phyloP scores from a whole-genome alignment of 2,797 vertebrate genomes.

The Melanitta fusca region DNA sequence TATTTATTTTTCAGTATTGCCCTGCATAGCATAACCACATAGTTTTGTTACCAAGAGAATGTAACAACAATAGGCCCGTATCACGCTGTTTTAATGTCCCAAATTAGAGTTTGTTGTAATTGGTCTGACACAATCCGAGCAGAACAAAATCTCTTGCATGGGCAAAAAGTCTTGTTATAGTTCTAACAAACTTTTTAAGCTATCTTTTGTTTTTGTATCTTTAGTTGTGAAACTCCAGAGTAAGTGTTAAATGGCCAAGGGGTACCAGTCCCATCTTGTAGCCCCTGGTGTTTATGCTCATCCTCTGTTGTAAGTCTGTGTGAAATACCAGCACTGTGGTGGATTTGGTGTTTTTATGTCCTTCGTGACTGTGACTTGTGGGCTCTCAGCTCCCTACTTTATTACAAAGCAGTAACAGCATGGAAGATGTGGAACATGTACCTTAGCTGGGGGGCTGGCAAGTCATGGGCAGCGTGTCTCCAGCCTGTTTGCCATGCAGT shows the following conservation, averaged over 20 bases:
- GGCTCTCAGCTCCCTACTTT: neutral
- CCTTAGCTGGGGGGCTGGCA: neutral
- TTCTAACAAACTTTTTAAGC: neutral
- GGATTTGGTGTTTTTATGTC: neutral
- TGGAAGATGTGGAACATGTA: neutral
- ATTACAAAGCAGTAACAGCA: neutral
- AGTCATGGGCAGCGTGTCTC: accelerated
- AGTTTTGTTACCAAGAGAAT: neutral
- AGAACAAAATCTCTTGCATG: neutral
- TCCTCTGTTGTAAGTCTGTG: neutral
- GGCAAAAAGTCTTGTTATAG: neutral
- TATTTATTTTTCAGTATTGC: neutral
- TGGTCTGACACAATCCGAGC: neutral
- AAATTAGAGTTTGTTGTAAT: neutral
- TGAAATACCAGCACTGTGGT: neutral
- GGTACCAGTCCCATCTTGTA: neutral
- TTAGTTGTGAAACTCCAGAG: neutral
- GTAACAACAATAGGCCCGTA: neutral
- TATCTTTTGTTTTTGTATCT: neutral
- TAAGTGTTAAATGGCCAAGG: neutral
- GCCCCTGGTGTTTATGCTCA: neutral
- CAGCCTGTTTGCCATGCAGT: neutral
- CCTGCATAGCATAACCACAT: neutral
- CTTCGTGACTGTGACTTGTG: neutral
- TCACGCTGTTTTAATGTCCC: neutral